Evolutionary conservation across 2,888 invertebrate species (phyloP), one percentile per base, ranked within the genome.

Genomic region (Eristalinus sepulchralis): DNA sequence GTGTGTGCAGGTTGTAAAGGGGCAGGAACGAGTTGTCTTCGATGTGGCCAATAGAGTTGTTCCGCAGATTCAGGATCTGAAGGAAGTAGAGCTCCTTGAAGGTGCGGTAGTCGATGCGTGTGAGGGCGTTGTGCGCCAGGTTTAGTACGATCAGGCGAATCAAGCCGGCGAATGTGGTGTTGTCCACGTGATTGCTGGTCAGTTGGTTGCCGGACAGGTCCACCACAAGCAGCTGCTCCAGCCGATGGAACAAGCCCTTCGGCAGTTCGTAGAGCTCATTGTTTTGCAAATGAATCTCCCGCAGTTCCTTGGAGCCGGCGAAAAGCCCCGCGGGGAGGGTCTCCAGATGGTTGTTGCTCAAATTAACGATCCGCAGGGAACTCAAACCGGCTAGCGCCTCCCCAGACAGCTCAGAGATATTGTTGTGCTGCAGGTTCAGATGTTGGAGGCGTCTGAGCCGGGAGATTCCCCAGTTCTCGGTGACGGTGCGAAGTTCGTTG

Each of bases 21-120:
- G 97, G 96, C 89, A 96, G 92, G 90, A 98, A 98, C 47, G 97
- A 96, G 91, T 97, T 96, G 89, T 97, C 96, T 93, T 97, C 97
- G 88, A 97, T 96, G 90, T 96, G 96, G n/a, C 96, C 96, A 90
- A 98, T 96, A 9, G 96, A 96, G 91, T 98, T 98, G 91, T 97
- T 97, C 88, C 96, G 95, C 82, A 98, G 93, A 92, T 97, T 96
- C 79, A 98, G 94, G 88, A 97, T 97, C 94, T 97, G 97, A 83
- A 98, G 93, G 90, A 97, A 96, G 91, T 96, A 96, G 79, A 98
- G 93, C 91, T 97, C 97, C 92, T 97, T 97, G 92, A 98, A 98
- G 77, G 97, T 97, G 89, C 95, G 95, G 57, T 96, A 96, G 90
- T 97, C 97, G 88, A 98, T 95, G 89, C 96, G 94, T 1, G 96